Conservation (phyloP, 2,797 vertebrate species). For the Sternarchorhynchus goeldii region DNA sequence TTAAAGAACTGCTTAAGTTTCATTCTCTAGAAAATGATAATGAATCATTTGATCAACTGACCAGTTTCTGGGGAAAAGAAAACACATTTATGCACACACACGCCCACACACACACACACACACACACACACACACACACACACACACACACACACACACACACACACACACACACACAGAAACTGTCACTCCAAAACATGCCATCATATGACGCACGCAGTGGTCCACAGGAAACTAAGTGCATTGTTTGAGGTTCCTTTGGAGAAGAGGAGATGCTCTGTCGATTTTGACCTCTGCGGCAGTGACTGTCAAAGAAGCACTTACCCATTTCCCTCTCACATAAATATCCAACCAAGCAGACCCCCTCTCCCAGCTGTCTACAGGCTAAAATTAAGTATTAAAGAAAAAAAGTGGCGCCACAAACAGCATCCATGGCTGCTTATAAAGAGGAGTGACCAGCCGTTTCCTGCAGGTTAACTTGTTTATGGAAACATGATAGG, state of each 20-base stretch:
- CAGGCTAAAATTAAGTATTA: conserved; percentile 66
- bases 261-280: conserved; percentile 55
- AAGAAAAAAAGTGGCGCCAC: conserved; percentile 26
- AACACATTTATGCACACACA: conserved; percentile 7
- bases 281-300: conserved; percentile 56
- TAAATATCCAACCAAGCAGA: conserved; percentile 58
- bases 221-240: conserved; percentile 72
- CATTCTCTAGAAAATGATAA: conserved; percentile 20
- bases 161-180: conserved; percentile 22
- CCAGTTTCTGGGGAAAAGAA: neutral
- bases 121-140: conserved; percentile 10
- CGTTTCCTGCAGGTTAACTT: conserved; percentile 27
- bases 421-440: neutral
- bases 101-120: neutral
- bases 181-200: conserved; percentile 31
- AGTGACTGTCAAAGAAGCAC: conserved; percentile 56
- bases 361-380: conserved; percentile 46
- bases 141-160: neutral
- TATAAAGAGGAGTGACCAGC: conserved; percentile 22
- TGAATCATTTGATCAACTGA: conserved; percentile 3
- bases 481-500: conserved; percentile 36
- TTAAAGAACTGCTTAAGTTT: conserved; percentile 27
- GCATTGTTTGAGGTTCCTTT: conserved; percentile 67
- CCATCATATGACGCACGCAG: conserved; percentile 70
- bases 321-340: conserved; percentile 59